Conservation (phyloP, 2,888 invertebrate genomes). For the Athetis lepigone region DNA sequence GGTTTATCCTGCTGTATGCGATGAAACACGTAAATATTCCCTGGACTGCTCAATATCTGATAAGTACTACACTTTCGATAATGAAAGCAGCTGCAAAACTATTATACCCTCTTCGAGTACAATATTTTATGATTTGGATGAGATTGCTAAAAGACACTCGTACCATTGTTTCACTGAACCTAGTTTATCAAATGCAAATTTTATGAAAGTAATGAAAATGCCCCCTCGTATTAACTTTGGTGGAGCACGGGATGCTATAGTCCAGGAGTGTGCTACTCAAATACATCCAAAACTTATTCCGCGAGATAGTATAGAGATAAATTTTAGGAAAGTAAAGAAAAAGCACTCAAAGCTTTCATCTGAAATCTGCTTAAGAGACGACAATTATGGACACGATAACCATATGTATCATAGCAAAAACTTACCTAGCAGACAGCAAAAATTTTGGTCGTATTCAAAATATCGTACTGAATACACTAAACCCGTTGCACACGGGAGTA, state of each 20-base stretch:
- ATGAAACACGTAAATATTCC: conserved; percentile 30
- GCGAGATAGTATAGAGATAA: conserved; percentile 69
- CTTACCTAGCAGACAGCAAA: conserved; percentile 70
- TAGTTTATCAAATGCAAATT: conserved; percentile 68
- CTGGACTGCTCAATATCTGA: conserved; percentile 66
- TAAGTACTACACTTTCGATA: conserved; percentile 74
- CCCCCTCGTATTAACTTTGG: conserved; percentile 64
- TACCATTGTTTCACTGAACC: conserved; percentile 74
- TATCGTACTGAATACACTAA: conserved; percentile 78
- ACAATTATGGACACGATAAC: conserved; percentile 60
- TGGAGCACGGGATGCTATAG: conserved; percentile 70
- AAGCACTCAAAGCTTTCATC: conserved; percentile 71
- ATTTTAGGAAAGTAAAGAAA: conserved; percentile 69
- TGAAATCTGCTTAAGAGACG: conserved; percentile 77
- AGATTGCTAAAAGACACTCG: conserved; percentile 80
- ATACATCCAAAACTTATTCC: conserved; percentile 70
- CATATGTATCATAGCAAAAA: conserved; percentile 60
- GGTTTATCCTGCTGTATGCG: conserved; percentile 46
- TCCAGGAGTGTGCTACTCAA: conserved; percentile 80
- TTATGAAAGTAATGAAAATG: conserved; percentile 65
- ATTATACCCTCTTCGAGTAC: conserved; percentile 78
- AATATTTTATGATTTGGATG: conserved; percentile 83
- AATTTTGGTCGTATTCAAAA: conserved; percentile 81
- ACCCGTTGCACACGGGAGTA: conserved; percentile 73
- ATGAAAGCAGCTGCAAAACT: conserved; percentile 67